Conservation (phyloP, 2,113 vertebrate species). For the Heloderma charlesbogerti region DNA sequence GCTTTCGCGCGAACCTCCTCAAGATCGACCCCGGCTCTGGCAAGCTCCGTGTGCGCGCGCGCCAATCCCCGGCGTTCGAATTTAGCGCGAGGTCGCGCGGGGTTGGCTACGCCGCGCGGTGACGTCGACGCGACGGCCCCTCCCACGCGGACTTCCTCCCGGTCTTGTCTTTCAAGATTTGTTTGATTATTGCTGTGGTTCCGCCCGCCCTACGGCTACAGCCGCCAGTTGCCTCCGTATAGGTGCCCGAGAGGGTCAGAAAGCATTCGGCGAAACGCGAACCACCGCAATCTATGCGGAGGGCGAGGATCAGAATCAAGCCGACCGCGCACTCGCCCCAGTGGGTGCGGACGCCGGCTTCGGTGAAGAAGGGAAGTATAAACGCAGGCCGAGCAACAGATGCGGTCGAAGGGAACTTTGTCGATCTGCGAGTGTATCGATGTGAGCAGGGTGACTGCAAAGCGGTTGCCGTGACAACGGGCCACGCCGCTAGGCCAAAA, state of each 20-base stretch:
- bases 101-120: background rate
- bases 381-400: background rate
- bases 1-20: background rate
- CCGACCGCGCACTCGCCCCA: rapidly evolving
- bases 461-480: background rate
- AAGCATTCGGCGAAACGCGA: background rate
- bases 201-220: background rate
- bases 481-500: background rate
- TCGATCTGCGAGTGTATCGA: background rate
- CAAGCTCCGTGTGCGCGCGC: background rate
- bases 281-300: rapidly evolving
- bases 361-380: background rate
- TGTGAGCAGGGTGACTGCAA: background rate
- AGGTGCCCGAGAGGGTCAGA: background rate
- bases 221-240: background rate
- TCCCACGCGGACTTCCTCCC: background rate
- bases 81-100: background rate
- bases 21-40: no score
- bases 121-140: background rate
- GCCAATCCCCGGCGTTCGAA: background rate
- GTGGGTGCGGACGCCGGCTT: background rate
- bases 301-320: background rate
- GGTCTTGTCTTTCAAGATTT: no score
- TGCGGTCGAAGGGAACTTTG: background rate
- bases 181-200: background rate